phyloP scores from a whole-genome alignment of 2,797 vertebrate genomes.

The Rhinella marina region DNA sequence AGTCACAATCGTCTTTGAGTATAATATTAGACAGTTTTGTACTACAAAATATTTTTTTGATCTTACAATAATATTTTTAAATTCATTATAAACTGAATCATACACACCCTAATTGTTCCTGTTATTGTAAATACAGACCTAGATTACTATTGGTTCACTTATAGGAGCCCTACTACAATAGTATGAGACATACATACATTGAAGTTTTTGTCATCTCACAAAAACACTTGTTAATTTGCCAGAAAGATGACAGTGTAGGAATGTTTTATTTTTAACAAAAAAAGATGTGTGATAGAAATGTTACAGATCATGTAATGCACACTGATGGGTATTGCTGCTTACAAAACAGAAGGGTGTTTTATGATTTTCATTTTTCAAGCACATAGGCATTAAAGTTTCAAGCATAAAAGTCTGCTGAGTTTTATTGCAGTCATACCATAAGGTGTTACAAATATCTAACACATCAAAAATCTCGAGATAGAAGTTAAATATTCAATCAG shows the following conservation, averaged over 20 bases:
- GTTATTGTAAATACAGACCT: too few relatives aligned
- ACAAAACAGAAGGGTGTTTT: conserved; percentile 53
- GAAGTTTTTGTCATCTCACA: background rate
- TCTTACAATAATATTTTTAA: too few relatives aligned
- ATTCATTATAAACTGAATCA: too few relatives aligned
- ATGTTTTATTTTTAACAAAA: conserved; percentile 37
- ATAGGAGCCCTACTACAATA: too few relatives aligned
- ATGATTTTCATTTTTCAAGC: conserved; percentile 58
- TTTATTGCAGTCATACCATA: conserved; percentile 58
- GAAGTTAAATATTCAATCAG: conserved; percentile 60
- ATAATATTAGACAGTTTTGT: too few relatives aligned
- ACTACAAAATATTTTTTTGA: too few relatives aligned
- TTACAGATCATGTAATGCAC: conserved; percentile 50
- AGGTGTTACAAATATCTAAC: conserved; percentile 61
- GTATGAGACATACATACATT: too few relatives aligned
- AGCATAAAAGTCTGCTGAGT: conserved; percentile 54
- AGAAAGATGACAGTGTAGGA: background rate
- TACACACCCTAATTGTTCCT: too few relatives aligned
- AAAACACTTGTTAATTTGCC: background rate
- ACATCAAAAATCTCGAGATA: conserved; percentile 54
- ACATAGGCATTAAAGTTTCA: conserved; percentile 51
- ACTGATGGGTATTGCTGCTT: conserved; percentile 47
- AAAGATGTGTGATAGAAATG: conserved; percentile 45
- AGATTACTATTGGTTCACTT: too few relatives aligned
- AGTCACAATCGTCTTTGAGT: too few relatives aligned